These are phyloP conservation scores for Isichthys henryi DNA, from an alignment of 2,113 vertebrate genomes.

Conservation along the genomic window DNA sequence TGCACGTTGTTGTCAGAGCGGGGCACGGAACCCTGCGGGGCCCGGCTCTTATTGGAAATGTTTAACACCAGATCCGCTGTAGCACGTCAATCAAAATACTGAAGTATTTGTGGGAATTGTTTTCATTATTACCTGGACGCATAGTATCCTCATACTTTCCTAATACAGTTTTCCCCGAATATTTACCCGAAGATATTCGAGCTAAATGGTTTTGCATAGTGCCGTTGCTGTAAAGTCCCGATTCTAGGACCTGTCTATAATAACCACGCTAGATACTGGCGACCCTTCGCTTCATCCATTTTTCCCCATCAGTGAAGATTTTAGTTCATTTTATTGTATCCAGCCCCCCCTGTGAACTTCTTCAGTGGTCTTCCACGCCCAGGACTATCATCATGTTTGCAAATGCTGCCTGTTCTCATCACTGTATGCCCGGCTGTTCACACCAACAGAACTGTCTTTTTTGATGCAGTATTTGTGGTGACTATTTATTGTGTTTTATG, in stretches of 20 bases:
- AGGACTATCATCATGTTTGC: background rate
- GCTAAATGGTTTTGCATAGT: background rate
- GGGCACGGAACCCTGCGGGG: background rate
- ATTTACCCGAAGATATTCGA: background rate
- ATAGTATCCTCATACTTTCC: no score
- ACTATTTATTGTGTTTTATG: conserved; percentile 73
- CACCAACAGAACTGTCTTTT: conserved; percentile 31
- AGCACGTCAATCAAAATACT: background rate
- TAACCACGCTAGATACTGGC: background rate
- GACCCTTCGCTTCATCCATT: background rate
- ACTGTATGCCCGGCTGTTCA: conserved; percentile 31
- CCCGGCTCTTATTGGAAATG: background rate
- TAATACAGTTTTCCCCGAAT: background rate
- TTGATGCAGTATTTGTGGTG: conserved; percentile 57
- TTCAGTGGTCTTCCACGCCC: background rate
- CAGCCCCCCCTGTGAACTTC: background rate
- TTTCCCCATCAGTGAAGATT: background rate
- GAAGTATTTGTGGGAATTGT: background rate
- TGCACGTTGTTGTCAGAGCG: background rate
- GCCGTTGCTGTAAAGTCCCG: background rate
- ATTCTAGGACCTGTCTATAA: background rate
- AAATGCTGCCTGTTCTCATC: conserved; percentile 31
- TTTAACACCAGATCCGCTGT: background rate
- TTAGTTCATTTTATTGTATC: background rate
- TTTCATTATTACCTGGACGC: background rate